These are phyloP conservation scores for Limnodromus scolopaceus DNA, from an alignment of 2,797 vertebrate species.

Conservation along the genomic window DNA sequence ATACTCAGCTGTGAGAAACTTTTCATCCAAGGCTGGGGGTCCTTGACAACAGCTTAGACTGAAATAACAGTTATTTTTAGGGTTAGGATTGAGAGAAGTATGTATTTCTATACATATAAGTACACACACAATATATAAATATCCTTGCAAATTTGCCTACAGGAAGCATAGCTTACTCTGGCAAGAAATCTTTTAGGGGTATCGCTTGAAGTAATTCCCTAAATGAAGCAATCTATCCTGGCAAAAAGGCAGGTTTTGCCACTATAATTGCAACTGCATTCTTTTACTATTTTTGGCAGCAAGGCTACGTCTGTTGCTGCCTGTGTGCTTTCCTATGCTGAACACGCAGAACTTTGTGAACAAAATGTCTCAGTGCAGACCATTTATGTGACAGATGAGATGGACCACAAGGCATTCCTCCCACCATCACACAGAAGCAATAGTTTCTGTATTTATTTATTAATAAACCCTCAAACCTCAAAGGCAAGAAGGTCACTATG, in stretches of 20 bases:
- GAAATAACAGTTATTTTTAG: neutral
- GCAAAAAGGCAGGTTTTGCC: neutral
- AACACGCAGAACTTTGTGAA: neutral
- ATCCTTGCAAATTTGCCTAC: neutral
- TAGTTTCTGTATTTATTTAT: neutral
- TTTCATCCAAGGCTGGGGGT: neutral
- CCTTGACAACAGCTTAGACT: neutral
- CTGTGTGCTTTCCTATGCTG: neutral
- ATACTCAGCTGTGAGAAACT: neutral
- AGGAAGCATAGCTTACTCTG: neutral
- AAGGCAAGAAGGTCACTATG: neutral
- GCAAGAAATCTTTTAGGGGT: neutral
- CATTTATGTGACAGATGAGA: neutral
- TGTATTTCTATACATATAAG: neutral
- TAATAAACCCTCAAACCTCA: neutral
- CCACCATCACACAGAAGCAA: neutral
- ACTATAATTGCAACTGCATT: neutral
- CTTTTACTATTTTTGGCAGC: neutral
- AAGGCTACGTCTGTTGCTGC: rapidly evolving
- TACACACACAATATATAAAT: neutral
- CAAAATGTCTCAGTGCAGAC: neutral
- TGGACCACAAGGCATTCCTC: neutral
- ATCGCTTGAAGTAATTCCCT: neutral
- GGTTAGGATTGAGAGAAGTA: neutral
- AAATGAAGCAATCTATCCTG: neutral